A percentile compares a stretch with the other conserved stretches of the same genome.
Conservation (phyloP, 2,888 invertebrate genomes). For the Aphodius granarius region DNA sequence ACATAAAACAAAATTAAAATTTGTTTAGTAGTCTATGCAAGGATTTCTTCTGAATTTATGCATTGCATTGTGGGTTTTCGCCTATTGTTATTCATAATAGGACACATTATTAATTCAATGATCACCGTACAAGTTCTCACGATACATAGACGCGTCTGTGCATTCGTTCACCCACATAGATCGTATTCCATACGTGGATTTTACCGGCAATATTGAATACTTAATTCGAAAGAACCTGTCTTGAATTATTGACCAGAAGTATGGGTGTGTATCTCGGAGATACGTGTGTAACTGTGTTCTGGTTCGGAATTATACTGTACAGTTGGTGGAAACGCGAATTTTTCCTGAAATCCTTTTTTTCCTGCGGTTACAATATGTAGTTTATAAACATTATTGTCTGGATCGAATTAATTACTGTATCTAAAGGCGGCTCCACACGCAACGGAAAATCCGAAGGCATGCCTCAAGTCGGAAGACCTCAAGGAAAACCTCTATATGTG, state of each 20-base stretch:
- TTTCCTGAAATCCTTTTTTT: too few species aligned
- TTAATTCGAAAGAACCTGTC: neutral
- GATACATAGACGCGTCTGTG: neutral
- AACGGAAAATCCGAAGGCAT: too few species aligned
- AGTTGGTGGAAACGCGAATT: neutral
- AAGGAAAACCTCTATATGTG: too few species aligned
- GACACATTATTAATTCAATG: neutral
- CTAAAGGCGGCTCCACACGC: too few species aligned
- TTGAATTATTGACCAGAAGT: neutral
- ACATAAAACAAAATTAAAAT: too few species aligned
- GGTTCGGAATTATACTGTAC: neutral
- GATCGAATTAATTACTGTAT: too few species aligned
- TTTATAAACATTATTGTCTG: too few species aligned
- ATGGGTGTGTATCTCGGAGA: neutral
- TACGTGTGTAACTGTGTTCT: neutral
- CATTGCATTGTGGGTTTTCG: neutral
- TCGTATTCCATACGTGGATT: neutral
- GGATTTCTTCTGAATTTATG: neutral
- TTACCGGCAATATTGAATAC: neutral
- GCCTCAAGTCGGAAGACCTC: too few species aligned
- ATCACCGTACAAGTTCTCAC: neutral
- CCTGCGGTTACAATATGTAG: too few species aligned
- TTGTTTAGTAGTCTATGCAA: too few species aligned
- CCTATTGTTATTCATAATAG: neutral
- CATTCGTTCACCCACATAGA: neutral